These are phyloP conservation scores for Drosophila nebulosa DNA, from an alignment of 1,140 invertebrate species.

Conservation along the genomic window DNA sequence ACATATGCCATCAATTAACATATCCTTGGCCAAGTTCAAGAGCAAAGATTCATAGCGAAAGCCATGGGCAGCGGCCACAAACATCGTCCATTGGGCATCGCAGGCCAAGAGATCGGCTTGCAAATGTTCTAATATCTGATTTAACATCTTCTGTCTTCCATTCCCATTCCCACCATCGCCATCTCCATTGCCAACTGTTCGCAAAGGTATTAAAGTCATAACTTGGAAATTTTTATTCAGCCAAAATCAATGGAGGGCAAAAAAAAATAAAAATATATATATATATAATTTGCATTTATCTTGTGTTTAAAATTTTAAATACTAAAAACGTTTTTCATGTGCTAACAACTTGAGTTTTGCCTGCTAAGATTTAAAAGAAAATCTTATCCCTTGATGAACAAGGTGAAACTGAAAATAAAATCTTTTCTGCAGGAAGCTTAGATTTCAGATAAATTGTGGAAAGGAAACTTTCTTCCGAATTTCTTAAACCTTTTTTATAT, in stretches of 20 bases:
- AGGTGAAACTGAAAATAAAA: no score
- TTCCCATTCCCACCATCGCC: background rate
- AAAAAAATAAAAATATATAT: no score
- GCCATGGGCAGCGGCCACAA: conserved; percentile 88
- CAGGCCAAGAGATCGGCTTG: conserved; percentile 84
- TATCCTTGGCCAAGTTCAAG: conserved; percentile 87
- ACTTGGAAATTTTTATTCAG: background rate
- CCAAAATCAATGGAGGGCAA: background rate
- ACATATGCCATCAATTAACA: conserved; percentile 67
- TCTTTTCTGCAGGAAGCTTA: no score
- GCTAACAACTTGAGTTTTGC: no score
- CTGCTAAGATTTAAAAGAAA: no score
- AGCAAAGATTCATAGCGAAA: conserved; percentile 88
- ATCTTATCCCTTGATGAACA: no score
- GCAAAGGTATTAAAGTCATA: background rate
- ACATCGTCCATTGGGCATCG: conserved; percentile 90
- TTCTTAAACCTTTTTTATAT: no score
- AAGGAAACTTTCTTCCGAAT: no score
- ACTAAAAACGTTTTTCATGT: no score
- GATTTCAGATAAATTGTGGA: no score
- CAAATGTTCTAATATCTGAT: conserved; percentile 81
- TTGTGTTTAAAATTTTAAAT: no score
- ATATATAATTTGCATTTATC: no score
- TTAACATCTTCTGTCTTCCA: conserved; percentile 67
- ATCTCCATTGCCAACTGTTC: background rate